phyloP scores from a whole-genome alignment of 1,140 invertebrate species.

The Camponotus pennsylvanicus region DNA sequence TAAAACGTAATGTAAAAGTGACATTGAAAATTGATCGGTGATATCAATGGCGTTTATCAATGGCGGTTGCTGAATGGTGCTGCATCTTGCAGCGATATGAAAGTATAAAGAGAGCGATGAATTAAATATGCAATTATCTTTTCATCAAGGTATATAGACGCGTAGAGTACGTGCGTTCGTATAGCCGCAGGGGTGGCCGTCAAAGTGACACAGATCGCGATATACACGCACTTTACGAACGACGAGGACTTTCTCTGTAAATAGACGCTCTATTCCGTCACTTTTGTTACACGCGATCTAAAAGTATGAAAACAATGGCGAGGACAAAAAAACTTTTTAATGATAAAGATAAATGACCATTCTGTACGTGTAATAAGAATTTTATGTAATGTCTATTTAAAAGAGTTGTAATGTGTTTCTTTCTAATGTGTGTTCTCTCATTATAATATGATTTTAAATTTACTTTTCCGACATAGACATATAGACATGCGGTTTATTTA shows the following conservation, averaged over 20 bases:
- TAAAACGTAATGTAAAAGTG: constrained; percentile 15
- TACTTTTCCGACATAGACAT: no score
- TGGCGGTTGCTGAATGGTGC: background rate
- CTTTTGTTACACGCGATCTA: constrained; percentile 36
- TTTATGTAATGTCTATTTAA: background rate
- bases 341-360: no score
- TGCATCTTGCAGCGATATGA: constrained; percentile 26
- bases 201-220: constrained; percentile 47
- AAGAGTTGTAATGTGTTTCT: background rate
- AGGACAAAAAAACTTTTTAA: no score
- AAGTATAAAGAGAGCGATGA: constrained; percentile 27
- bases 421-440: background rate
- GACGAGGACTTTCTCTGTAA: constrained; percentile 23
- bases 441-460: constrained; percentile 15
- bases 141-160: constrained; percentile 29
- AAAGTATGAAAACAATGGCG: constrained; percentile 9
- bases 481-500: background rate
- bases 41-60: constrained; percentile 28
- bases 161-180: constrained; percentile 38
- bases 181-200: background rate
- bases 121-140: constrained; percentile 62
- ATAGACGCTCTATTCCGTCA: constrained; percentile 40
- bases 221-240: constrained; percentile 42
- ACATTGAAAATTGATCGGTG: constrained; percentile 37
- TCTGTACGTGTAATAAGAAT: background rate